phyloP scores from a whole-genome alignment of 2,888 invertebrate genomes.

The Archips crataeganus region DNA sequence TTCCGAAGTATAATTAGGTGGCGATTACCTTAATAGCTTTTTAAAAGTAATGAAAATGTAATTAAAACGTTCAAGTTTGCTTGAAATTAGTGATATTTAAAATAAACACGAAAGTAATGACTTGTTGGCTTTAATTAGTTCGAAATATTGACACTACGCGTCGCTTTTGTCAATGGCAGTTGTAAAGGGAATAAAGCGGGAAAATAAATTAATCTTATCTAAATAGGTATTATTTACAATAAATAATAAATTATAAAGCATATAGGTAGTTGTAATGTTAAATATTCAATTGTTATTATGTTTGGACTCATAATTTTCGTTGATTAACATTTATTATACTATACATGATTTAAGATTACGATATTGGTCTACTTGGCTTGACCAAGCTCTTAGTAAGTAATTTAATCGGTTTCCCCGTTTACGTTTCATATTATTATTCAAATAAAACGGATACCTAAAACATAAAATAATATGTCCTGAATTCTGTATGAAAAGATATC shows the following conservation, averaged over 20 bases:
- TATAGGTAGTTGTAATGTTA: neutral
- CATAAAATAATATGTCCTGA: too few relatives aligned
- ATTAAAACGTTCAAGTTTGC: neutral
- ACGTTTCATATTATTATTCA: too few relatives aligned
- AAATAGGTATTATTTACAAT: slow-evolving; percentile 11
- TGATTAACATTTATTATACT: neutral
- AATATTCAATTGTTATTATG: neutral
- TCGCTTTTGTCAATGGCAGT: slow-evolving; percentile 53
- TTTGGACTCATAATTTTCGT: neutral
- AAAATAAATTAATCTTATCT: slow-evolving; percentile 56
- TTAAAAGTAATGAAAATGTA: slow-evolving; percentile 52
- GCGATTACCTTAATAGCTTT: slow-evolving; percentile 50
- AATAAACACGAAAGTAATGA: slow-evolving; percentile 7
- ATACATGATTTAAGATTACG: too few relatives aligned
- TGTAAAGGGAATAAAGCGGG: slow-evolving; percentile 61
- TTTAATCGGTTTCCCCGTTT: too few relatives aligned
- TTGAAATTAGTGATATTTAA: neutral
- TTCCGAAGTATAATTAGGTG: slow-evolving; percentile 34
- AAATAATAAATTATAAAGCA: neutral
- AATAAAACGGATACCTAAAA: too few relatives aligned
- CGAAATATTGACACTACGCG: slow-evolving; percentile 55
- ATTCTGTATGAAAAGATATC: too few relatives aligned
- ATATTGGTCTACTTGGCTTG: neutral
- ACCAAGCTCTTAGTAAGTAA: neutral
- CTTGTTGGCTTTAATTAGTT: slow-evolving; percentile 55